These are phyloP conservation scores for Sparidentex hasta DNA, from an alignment of 2,797 vertebrate species.

Conservation along the genomic window DNA sequence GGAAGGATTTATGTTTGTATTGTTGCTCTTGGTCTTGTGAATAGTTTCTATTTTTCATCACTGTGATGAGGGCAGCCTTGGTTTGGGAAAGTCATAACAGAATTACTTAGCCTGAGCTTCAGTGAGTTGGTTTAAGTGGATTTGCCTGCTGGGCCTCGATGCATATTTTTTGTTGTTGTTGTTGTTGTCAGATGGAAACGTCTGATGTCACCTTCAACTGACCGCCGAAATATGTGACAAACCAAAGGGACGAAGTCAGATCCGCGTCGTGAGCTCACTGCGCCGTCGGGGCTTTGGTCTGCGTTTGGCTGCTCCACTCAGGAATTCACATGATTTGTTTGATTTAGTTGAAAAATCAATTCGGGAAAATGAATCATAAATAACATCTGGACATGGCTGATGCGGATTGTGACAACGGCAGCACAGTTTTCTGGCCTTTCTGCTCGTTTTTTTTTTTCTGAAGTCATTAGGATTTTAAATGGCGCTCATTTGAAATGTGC, in stretches of 20 bases:
- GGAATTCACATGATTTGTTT: constrained; percentile 32
- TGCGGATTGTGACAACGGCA: not conserved
- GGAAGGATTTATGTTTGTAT: constrained; percentile 70
- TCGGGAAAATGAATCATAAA: constrained; percentile 20
- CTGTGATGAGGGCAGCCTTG: constrained; percentile 35
- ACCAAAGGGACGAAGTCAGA: not conserved
- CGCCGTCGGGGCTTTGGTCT: constrained; percentile 1
- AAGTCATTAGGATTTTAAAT: constrained; percentile 10
- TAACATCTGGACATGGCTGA: constrained; percentile 20
- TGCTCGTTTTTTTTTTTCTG: not conserved
- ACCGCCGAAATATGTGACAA: constrained; percentile 14
- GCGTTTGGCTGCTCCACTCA: constrained; percentile 2
- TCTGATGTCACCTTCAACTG: constrained; percentile 34
- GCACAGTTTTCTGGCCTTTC: not conserved
- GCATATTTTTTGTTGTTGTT: constrained; percentile 33
- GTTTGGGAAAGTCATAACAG: constrained; percentile 56
- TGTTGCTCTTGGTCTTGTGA: constrained; percentile 70
- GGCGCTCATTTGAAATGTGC: constrained; percentile 7
- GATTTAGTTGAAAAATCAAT: constrained; percentile 6
- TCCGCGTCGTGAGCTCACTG: not conserved
- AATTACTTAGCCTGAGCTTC: constrained; percentile 56
- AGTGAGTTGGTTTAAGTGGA: constrained; percentile 57
- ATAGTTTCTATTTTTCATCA: constrained; percentile 65
- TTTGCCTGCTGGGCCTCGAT: constrained; percentile 40
- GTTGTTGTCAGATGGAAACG: constrained; percentile 49